phyloP scores from a whole-genome alignment of 2,888 invertebrate genomes.

The Caenorhabditis sp. region DNA sequence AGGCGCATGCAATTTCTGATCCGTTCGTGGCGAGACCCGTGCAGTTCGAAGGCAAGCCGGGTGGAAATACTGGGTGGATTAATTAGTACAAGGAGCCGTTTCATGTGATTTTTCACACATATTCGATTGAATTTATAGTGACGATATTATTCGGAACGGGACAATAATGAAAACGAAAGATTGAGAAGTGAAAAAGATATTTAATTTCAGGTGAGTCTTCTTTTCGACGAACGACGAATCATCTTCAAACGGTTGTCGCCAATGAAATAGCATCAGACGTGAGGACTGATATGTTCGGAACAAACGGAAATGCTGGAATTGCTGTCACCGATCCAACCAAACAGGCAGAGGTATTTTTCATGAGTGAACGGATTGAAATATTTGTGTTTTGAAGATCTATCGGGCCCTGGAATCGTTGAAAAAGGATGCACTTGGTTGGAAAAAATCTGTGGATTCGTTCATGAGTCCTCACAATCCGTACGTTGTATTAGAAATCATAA shows the following conservation, averaged over 20 bases:
- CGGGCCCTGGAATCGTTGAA: constrained; percentile 72
- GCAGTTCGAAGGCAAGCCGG: constrained; percentile 52
- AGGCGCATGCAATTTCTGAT: constrained; percentile 44
- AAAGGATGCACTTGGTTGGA: constrained; percentile 74
- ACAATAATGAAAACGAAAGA: neutral
- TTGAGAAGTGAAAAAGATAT: neutral
- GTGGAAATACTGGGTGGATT: constrained; percentile 63
- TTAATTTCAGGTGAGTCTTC: constrained; percentile 45
- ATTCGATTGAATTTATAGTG: constrained; percentile 8
- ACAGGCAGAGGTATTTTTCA: constrained; percentile 60
- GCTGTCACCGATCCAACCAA: constrained; percentile 69
- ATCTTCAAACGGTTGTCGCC: neutral
- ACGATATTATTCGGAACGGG: too few relatives aligned
- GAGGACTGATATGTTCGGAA: constrained; percentile 46
- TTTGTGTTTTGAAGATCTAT: constrained; percentile 65
- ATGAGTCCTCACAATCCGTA: constrained; percentile 45
- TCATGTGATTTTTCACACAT: constrained; percentile 2
- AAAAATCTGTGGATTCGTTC: constrained; percentile 70
- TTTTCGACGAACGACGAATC: constrained; percentile 18
- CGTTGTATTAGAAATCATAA: neutral
- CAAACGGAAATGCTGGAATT: constrained; percentile 52
- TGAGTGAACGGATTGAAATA: too few relatives aligned
- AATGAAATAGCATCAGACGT: constrained; percentile 36
- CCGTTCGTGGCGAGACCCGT: constrained; percentile 58
- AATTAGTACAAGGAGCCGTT: constrained; percentile 44